Evolutionary conservation across 2,888 invertebrate species (phyloP), one percentile per base, ranked within the genome.

Genomic region (Doris montereyensis): DNA sequence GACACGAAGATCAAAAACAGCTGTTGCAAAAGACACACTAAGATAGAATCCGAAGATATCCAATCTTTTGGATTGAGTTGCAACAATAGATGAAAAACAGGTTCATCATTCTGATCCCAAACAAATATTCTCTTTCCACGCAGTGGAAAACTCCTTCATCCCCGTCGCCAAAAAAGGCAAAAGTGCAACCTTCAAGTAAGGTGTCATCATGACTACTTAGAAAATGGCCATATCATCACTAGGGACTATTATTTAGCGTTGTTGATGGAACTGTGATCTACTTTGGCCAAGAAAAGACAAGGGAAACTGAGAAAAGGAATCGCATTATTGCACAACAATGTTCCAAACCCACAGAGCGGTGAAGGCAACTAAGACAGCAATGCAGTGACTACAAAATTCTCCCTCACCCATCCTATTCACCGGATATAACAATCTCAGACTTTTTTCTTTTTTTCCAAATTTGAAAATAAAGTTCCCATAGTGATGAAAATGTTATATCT

Each of bases 101-200:
- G 24, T 73, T 26, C 34, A 57, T 24, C 35, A 41, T 65, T 74
- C 28, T 74, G 60, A 60, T 30, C 41, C 41, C n/a, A 28, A 67
- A 76, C 62, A 30, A 21, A 76, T 67, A 35, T 41, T 76, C n/a
- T 5, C 67, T 21, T 60, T n/a, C 21, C 28, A 62, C 67, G 76
- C 76, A 76, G 21, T 65, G 76, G 58, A 67, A 34, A 76, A 65
- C 67, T 28, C 67, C 13, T 34, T 21, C 32, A 24, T 65, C 67
- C 17, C 67, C 76, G 28, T 65, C 76, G 67, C 41, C 32, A n/a
- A 62, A 62, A 24, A n/a, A 62, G 62, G 62, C 13, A 62, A 62
- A 62, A 24, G 62, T 62, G 21, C 13, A 5, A 62, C 62, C 62
- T 5, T 62, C 62, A 62, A 62, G 62, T 62, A 24, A n/a, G n/a